These are phyloP conservation scores for Protomyctophum bolini DNA, from an alignment of 2,113 vertebrate genomes.

Conservation along the genomic window DNA sequence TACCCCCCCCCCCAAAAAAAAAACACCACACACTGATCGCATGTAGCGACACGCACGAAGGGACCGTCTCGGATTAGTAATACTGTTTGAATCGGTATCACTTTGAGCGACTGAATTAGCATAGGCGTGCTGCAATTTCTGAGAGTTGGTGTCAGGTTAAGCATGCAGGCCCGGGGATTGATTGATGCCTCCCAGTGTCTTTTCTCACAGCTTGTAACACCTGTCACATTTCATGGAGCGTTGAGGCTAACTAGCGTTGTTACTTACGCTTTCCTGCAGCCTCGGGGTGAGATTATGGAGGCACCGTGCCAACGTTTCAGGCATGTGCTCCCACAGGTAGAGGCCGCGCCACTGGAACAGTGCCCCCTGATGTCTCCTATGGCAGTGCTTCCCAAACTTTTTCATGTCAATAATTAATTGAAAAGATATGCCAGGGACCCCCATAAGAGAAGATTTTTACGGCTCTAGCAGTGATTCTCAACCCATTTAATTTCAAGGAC, in stretches of 20 bases:
- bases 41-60: conserved; percentile 44
- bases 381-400: too few relatives aligned
- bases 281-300: conserved; percentile 38
- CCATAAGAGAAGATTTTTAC: too few relatives aligned
- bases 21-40: conserved; percentile 56
- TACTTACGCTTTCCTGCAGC: conserved; percentile 38
- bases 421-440: too few relatives aligned
- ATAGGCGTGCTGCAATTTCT: conserved; percentile 38
- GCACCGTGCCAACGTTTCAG: conserved; percentile 31
- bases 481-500: too few relatives aligned
- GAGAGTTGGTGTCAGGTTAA: conserved; percentile 32
- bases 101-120: conserved; percentile 46
- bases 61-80: conserved; percentile 49
- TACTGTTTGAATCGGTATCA: too few relatives aligned
- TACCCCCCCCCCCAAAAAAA: conserved; percentile 29
- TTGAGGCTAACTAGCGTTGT: not conserved
- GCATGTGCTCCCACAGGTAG: not conserved
- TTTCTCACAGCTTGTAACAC: conserved; percentile 49
- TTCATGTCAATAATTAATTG: too few relatives aligned
- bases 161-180: conserved; percentile 32
- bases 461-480: too few relatives aligned
- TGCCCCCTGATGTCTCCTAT: conserved; percentile 57
- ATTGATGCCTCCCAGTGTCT: conserved; percentile 53
- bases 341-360: conserved; percentile 39
- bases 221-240: conserved; percentile 12